Conservation (phyloP, 2,888 invertebrate species). For the Oxycera nigricornis region DNA sequence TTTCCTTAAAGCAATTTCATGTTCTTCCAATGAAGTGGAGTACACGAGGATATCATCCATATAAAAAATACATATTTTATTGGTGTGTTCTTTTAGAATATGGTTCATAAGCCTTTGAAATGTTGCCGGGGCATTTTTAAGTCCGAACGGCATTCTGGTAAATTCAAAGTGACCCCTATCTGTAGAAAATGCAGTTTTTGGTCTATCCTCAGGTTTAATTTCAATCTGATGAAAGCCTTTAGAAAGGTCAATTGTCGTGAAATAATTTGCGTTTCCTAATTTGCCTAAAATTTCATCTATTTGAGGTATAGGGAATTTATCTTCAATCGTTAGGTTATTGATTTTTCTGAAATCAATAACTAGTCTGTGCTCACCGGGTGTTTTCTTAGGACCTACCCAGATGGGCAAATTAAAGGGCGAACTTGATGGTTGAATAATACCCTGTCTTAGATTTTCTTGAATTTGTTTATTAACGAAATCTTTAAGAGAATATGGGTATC, state of each 20-base stretch:
- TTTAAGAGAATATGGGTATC: slow-evolving; percentile 43
- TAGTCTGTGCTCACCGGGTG: neutral
- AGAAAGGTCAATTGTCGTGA: slow-evolving; percentile 17
- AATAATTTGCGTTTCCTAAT: slow-evolving; percentile 40
- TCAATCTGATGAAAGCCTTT: slow-evolving; percentile 41
- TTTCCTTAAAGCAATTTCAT: slow-evolving; percentile 46
- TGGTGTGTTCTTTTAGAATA: slow-evolving; percentile 51
- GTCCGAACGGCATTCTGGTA: slow-evolving; percentile 55
- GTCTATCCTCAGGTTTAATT: slow-evolving; percentile 46
- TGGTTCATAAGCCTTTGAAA: slow-evolving; percentile 39
- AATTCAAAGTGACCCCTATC: slow-evolving; percentile 52
- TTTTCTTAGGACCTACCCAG: slow-evolving; percentile 19
- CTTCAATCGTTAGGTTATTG: slow-evolving; percentile 28
- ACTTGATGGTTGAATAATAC: slow-evolving; percentile 40
- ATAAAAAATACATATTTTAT: slow-evolving; percentile 46
- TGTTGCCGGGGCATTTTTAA: slow-evolving; percentile 56
- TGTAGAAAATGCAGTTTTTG: slow-evolving; percentile 53
- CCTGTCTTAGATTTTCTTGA: slow-evolving; percentile 49
- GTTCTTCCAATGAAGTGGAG: slow-evolving; percentile 50
- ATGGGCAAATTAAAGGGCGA: slow-evolving; percentile 44
- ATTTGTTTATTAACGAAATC: slow-evolving; percentile 48
- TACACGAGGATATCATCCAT: slow-evolving; percentile 48
- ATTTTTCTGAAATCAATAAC: slow-evolving; percentile 42
- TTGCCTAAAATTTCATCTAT: slow-evolving; percentile 46
- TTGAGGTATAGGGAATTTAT: slow-evolving; percentile 26